Percentiles rank a stretch among this genome's conserved stretches.
phyloP scores from a whole-genome alignment of 2,888 invertebrate species.

The Sinodicranocentrus sp. region DNA sequence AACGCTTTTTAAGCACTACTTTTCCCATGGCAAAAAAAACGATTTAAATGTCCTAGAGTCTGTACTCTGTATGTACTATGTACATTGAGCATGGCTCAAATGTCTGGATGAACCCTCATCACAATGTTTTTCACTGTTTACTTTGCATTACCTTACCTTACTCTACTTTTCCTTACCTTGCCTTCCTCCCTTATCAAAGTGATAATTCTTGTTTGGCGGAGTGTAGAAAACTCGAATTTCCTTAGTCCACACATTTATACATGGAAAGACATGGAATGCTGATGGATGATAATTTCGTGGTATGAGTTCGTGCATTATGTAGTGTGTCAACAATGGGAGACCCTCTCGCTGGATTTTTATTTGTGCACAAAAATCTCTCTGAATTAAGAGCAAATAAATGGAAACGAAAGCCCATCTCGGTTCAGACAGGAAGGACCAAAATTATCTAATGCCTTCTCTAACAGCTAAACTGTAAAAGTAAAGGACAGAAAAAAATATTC shows the following conservation, averaged over 20 bases:
- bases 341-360: too few relatives aligned
- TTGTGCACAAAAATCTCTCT: background rate
- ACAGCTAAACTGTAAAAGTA: too few relatives aligned
- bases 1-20: too few relatives aligned
- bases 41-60: background rate
- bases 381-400: background rate
- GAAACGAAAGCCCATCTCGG: too few relatives aligned
- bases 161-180: constrained; percentile 28
- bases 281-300: too few relatives aligned
- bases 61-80: too few relatives aligned
- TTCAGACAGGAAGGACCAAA: too few relatives aligned
- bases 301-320: background rate
- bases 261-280: too few relatives aligned
- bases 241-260: too few relatives aligned
- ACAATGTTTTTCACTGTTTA: constrained; percentile 32
- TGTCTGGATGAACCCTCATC: background rate
- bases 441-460: too few relatives aligned
- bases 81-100: background rate
- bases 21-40: background rate
- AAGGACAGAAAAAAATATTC: too few relatives aligned
- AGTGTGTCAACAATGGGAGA: too few relatives aligned
- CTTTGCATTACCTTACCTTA: constrained; percentile 58
- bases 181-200: constrained; percentile 16
- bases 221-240: background rate
- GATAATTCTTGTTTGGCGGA: constrained; percentile 26